These are phyloP conservation scores for Monopis laevigella DNA, from an alignment of 2,888 invertebrate genomes.

Conservation along the genomic window DNA sequence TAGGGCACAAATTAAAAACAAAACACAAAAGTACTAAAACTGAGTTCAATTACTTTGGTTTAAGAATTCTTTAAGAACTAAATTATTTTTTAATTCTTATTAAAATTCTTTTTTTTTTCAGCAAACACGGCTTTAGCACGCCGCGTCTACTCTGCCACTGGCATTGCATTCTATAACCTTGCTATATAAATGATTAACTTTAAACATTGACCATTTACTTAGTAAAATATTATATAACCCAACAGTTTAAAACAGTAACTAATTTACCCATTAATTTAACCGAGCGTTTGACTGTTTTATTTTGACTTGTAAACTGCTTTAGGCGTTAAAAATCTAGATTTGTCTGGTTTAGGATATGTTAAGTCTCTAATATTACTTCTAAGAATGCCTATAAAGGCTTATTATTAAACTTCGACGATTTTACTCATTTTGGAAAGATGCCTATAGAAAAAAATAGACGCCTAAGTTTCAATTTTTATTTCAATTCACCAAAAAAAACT, in stretches of 20 bases:
- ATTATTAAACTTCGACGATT: too few species aligned
- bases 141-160: slow-evolving; percentile 5
- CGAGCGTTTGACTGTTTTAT: neutral
- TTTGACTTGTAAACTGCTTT: neutral
- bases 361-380: too few species aligned
- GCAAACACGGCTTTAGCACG: slow-evolving; percentile 3
- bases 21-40: slow-evolving; percentile 9
- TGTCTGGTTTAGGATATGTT: neutral
- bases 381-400: too few species aligned
- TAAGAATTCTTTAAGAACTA: slow-evolving; percentile 10
- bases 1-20: neutral
- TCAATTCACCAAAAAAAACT: too few species aligned
- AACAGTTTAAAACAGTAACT: neutral
- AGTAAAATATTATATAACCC: slow-evolving; percentile 5
- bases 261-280: too few species aligned
- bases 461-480: too few species aligned
- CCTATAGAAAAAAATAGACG: too few species aligned
- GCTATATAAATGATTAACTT: slow-evolving; percentile 7
- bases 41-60: slow-evolving; percentile 4
- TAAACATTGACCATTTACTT: slow-evolving; percentile 6
- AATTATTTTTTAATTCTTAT: slow-evolving; percentile 5
- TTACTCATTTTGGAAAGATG: too few species aligned
- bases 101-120: slow-evolving; percentile 7
- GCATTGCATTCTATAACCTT: slow-evolving; percentile 5
- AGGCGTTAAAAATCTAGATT: neutral